Evolutionary conservation across 92 coral and sea anemone genomes (phyloP).

Genomic region (Diadumene lineata): DNA sequence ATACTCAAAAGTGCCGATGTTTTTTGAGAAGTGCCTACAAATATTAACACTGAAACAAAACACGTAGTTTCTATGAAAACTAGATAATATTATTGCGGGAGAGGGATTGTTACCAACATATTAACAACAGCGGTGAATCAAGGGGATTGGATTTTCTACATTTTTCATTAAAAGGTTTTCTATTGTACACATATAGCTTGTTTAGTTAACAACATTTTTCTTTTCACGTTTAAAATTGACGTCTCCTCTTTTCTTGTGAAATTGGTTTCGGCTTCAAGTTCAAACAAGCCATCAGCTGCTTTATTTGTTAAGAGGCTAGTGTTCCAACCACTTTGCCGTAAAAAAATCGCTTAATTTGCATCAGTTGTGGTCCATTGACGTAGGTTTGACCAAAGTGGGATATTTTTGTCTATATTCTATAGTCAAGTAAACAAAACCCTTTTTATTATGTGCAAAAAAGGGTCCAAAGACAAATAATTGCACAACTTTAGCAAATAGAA

Average conservation of each 20-base stretch:
- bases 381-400: background rate
- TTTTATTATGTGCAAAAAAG: background rate
- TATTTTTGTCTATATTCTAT: background rate
- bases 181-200: background rate
- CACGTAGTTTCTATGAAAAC: no score
- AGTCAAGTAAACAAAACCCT: background rate
- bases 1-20: no score
- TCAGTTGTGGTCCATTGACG: slow-evolving; percentile 1
- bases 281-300: slow-evolving; percentile 11
- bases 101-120: no score
- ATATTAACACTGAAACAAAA: no score
- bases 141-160: background rate
- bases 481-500: background rate
- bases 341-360: slow-evolving; percentile 1
- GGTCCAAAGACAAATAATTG: background rate
- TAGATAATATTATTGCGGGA: no score
- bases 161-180: background rate
- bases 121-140: no score
- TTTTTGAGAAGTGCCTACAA: no score
- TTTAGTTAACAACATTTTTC: background rate
- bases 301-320: background rate
- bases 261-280: background rate
- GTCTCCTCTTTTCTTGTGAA: background rate
- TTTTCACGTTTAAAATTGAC: background rate
- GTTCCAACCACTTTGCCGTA: background rate